These are phyloP conservation scores for Morinoia aosen DNA, from an alignment of 2,888 invertebrate species.

Conservation along the genomic window DNA sequence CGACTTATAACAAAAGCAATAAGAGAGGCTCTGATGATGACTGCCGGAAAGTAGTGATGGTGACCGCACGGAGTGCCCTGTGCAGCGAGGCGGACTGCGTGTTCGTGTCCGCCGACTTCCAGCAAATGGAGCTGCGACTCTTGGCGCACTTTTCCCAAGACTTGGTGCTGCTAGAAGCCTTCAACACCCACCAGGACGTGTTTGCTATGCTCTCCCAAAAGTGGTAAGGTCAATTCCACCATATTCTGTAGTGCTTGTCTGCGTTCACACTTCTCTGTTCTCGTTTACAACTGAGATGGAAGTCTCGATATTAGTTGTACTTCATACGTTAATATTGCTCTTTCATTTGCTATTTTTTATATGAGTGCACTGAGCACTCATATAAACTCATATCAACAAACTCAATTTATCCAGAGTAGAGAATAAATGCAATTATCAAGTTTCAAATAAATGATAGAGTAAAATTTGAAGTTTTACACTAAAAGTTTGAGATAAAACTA, in stretches of 20 bases:
- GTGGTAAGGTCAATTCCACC: constrained; percentile 50
- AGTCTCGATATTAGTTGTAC: too few species aligned
- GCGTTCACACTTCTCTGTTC: not conserved
- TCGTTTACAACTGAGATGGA: not conserved
- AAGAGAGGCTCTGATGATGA: not conserved
- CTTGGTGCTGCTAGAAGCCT: constrained; percentile 56
- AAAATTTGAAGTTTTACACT: too few species aligned
- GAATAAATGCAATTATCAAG: too few species aligned
- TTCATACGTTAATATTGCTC: too few species aligned
- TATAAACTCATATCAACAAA: too few species aligned
- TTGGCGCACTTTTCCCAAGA: constrained; percentile 65
- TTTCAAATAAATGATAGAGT: too few species aligned
- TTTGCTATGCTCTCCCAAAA: constrained; percentile 55
- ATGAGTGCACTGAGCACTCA: too few species aligned
- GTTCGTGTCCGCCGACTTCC: constrained; percentile 62
- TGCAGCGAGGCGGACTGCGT: constrained; percentile 50
- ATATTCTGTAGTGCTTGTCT: not conserved
- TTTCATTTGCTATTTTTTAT: too few species aligned
- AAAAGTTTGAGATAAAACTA: too few species aligned
- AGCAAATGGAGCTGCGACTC: constrained; percentile 63
- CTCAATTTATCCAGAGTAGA: too few species aligned
- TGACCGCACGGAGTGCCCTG: constrained; percentile 35
- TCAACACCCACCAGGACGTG: constrained; percentile 54
- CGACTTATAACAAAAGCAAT: not conserved
- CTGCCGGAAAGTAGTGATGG: not conserved